Evolutionary conservation across 2,888 invertebrate genomes (phyloP).

Genomic region (Microctonus hyperodae): DNA sequence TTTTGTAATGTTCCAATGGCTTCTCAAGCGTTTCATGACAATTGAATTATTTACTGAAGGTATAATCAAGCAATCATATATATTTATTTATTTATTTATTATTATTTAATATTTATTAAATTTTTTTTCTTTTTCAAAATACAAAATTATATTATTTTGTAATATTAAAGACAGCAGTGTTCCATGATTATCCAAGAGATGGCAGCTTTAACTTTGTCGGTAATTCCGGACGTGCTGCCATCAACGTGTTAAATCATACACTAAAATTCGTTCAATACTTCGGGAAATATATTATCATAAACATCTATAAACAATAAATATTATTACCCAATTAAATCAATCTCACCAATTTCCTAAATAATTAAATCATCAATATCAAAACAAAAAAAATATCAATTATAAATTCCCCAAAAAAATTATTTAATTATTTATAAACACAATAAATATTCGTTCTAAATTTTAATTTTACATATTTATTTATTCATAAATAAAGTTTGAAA

Average conservation of each 20-base stretch:
- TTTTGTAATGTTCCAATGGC: slow-evolving; percentile 5
- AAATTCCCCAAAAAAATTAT: no score
- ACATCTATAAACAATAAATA: neutral
- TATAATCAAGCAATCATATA: neutral
- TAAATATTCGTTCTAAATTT: no score
- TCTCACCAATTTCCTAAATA: no score
- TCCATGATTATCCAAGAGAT: slow-evolving; percentile 47
- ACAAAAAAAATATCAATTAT: no score
- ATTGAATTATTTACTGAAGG: slow-evolving; percentile 5
- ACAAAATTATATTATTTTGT: slow-evolving; percentile 8
- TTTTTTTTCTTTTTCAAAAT: slow-evolving; percentile 1
- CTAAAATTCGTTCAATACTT: slow-evolving; percentile 45
- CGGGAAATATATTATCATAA: no score
- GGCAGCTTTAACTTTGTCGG: slow-evolving; percentile 56
- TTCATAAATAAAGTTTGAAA: no score
- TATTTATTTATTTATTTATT: slow-evolving; percentile 11
- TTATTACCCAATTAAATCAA: neutral
- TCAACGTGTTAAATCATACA: slow-evolving; percentile 47
- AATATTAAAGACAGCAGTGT: slow-evolving; percentile 26
- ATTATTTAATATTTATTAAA: slow-evolving; percentile 3
- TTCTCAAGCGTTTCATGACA: slow-evolving; percentile 6
- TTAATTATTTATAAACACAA: no score
- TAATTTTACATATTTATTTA: no score
- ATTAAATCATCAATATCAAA: no score
- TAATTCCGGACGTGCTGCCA: slow-evolving; percentile 60